These are phyloP conservation scores for Aphyosemion australe DNA, from an alignment of 2,113 vertebrate genomes.

Conservation along the genomic window DNA sequence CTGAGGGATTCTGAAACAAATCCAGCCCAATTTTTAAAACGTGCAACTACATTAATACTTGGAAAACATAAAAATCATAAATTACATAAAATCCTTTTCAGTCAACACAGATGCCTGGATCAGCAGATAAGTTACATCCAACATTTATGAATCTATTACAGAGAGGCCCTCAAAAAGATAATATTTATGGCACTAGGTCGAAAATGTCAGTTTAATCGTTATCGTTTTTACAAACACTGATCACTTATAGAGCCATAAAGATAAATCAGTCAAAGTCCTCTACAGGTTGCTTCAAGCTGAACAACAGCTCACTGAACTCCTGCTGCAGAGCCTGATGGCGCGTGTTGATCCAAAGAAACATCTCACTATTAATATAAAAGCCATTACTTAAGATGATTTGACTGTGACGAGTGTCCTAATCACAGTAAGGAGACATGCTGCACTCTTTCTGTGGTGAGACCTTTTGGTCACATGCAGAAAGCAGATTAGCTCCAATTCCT, in stretches of 20 bases:
- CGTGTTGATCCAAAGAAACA: too few relatives aligned
- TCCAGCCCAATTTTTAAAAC: not conserved
- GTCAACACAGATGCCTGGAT: not conserved
- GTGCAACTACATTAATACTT: not conserved
- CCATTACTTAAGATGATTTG: too few relatives aligned
- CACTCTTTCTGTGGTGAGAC: not conserved
- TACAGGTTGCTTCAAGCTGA: not conserved
- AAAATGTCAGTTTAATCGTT: not conserved
- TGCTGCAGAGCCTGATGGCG: too few relatives aligned
- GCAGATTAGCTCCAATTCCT: slow-evolving; percentile 34
- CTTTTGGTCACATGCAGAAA: slow-evolving; percentile 34
- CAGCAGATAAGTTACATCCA: not conserved
- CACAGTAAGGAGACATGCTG: not conserved
- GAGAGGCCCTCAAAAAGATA: too few relatives aligned
- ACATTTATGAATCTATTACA: too few relatives aligned
- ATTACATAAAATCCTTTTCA: too few relatives aligned
- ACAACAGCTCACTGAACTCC: not conserved
- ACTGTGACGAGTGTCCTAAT: too few relatives aligned
- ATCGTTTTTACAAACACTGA: not conserved
- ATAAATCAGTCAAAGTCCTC: slow-evolving; percentile 2
- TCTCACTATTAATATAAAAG: too few relatives aligned
- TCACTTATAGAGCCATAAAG: not conserved
- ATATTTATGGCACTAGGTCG: too few relatives aligned
- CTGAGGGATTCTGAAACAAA: slow-evolving; percentile 76
- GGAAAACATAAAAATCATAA: too few relatives aligned